Base-by-base conservation (phyloP, 2,797 vertebrate species). In the Valencia hispanica region DNA sequence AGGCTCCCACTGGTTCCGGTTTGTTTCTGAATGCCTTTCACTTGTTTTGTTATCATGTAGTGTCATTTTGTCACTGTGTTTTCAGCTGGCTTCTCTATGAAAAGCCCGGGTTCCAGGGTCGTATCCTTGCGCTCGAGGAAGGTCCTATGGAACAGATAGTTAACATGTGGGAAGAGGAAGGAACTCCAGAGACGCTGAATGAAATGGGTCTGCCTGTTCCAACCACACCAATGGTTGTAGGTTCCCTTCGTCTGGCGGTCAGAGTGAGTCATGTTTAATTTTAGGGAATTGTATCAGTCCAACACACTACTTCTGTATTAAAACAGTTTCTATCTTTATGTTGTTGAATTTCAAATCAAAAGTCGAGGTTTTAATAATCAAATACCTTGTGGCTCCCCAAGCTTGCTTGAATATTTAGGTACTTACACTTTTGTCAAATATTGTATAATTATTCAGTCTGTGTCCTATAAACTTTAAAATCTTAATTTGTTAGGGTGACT, bases 71-170 rank as follows among this genome's bases (percentile, higher is more conserved):
- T 84, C 47, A 74, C 20, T 80, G 59, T 80, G 74, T 84, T 73
- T 74, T n/a, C 30, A 99, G 98, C 89, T 99, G 98, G 98, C 95
- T 99, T 86, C 94, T 99, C 30, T 99, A 97, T 92, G 97, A 99
- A 80, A 97, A 97, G 79, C 97, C 97, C 51, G 95, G 97, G 87
- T 99, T 98, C 91, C 96, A 97, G 94, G 98, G 98, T 0, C 94
- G 95, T 2, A 89, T 93, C 70, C 91, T 99, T 51, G 96, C 97
- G 1, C 82, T 99, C 30, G 98, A 99, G 87, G 98, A 99, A 93
- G 97, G 97, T 79, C 94, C 96, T 32, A 72, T 95, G 68, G 97
- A 98, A 55, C 89, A 89, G 2, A 76, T 99, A 1, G 82, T 93
- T 79, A 96, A 97, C 72, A 89, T 97, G 79, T 99, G 98, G 98